Conservation (phyloP, 2,797 vertebrate species). For the Mionectes olivaceus region DNA sequence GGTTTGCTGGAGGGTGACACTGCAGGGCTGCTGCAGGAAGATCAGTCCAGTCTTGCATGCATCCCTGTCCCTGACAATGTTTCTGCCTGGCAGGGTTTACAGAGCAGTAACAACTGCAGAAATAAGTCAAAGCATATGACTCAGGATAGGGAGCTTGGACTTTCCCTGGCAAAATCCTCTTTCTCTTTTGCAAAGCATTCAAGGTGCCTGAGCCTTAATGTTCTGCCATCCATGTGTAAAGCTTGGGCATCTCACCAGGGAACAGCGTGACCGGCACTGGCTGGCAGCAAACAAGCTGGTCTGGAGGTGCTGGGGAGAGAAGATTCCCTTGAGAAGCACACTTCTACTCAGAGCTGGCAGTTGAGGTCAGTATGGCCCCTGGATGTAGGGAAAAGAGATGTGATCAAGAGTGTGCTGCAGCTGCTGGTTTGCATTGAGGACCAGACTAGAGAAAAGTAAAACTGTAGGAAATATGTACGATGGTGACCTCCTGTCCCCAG, state of each 20-base stretch:
- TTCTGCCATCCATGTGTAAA: background rate
- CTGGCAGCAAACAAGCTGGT: background rate
- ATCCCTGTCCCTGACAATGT: background rate
- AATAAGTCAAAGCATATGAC: conserved; percentile 38
- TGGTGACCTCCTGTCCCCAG: background rate
- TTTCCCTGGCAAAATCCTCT: conserved; percentile 40
- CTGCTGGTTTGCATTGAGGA: rapidly evolving
- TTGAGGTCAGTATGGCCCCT: background rate
- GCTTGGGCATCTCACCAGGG: background rate
- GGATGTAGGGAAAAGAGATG: background rate
- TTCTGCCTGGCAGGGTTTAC: background rate
- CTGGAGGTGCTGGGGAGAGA: background rate
- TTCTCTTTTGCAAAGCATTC: background rate
- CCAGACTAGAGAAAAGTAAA: background rate
- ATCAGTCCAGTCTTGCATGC: background rate
- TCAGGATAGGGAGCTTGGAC: conserved; percentile 11
- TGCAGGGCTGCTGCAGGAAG: background rate
- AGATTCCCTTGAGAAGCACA: background rate
- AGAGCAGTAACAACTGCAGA: background rate
- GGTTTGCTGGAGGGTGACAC: background rate
- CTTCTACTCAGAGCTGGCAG: background rate
- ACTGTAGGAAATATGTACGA: background rate
- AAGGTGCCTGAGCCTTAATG: conserved; percentile 1
- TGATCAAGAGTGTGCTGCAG: background rate
- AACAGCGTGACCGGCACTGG: background rate